Base-by-base conservation (phyloP, 2,888 invertebrate species). In the Chirona hameri region DNA sequence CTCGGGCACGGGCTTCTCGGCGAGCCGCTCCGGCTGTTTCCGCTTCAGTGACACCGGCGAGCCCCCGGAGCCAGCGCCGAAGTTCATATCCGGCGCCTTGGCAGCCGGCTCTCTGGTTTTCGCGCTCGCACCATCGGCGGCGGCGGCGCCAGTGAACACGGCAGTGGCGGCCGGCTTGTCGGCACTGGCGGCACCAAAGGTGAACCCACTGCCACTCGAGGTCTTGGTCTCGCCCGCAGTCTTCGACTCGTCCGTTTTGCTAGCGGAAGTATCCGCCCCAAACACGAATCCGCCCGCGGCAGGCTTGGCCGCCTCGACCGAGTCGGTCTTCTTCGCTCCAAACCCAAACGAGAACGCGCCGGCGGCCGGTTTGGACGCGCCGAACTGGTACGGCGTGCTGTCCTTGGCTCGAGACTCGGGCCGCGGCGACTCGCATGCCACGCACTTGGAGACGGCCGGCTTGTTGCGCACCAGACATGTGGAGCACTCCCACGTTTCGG, bases 1-100 rank as follows among this genome's bases (percentile, higher is more conserved):
- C 82, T 86, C 85, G 18, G 85, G 81, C 0, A 87, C 86, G 48
- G 85, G 84, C 27, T 85, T 82, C 14, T 86, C 82, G 14, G 84
- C 84, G 27, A 84, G 82, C 39, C 80, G 21, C 4, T 60, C 39
- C 21, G 46, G 18, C 79, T 24, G 21, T 46, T 39, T 46, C 46
- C 76, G 39, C 76, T 76, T 76, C 46, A 31, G 72, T 15, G 31
- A 5, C n/a, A 12, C 21, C 18, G 27, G 27, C 3, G 46, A n/a
- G 24, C 76, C 10, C 5, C 27, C 27, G 9, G 72, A 72, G 39
- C 76, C 76, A 14, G 46, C 9, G 76, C 31, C 21, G 46, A 76
- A 46, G 27, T 76, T 27, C 1, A 46, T 5, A 10, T 39, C 76
- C 7, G 76, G 46, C 10, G n/a, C 65, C n/a, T 7, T 12, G 65